These are phyloP conservation scores for Apistogramma diplotaenia DNA, from an alignment of 2,113 vertebrate genomes.

Conservation along the genomic window DNA sequence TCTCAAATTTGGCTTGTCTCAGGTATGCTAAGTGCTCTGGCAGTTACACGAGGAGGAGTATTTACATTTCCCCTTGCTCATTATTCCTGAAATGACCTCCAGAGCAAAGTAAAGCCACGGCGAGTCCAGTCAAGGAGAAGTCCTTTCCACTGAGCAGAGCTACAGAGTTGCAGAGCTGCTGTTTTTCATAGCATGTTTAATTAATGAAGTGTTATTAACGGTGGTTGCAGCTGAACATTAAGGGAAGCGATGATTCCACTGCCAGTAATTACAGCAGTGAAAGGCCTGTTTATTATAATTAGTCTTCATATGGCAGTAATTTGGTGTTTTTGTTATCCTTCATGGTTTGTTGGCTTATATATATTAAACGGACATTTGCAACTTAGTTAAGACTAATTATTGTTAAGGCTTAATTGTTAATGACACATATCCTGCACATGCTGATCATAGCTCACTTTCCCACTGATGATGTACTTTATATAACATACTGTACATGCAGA, in stretches of 20 bases:
- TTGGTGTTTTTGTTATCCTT: neutral
- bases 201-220: slow-evolving; percentile 65
- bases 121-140: slow-evolving; percentile 38
- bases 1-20: slow-evolving; percentile 11
- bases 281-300: slow-evolving; percentile 53
- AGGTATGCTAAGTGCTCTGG: slow-evolving; percentile 4
- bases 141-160: slow-evolving; percentile 2
- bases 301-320: neutral
- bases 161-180: slow-evolving; percentile 9
- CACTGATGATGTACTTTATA: neutral
- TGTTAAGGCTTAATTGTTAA: neutral
- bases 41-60: slow-evolving; percentile 19
- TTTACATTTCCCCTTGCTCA: slow-evolving; percentile 53
- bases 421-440: neutral
- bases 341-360: neutral
- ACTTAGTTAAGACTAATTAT: neutral
- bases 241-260: slow-evolving; percentile 46
- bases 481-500: neutral
- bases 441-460: neutral
- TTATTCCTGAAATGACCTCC: slow-evolving; percentile 59
- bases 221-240: slow-evolving; percentile 30
- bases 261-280: slow-evolving; percentile 53
- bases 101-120: slow-evolving; percentile 35
- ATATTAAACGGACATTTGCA: neutral
- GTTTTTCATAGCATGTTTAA: slow-evolving; percentile 60